phyloP scores from a whole-genome alignment of 92 coral and sea anemone species.

The Diadumene lineata region DNA sequence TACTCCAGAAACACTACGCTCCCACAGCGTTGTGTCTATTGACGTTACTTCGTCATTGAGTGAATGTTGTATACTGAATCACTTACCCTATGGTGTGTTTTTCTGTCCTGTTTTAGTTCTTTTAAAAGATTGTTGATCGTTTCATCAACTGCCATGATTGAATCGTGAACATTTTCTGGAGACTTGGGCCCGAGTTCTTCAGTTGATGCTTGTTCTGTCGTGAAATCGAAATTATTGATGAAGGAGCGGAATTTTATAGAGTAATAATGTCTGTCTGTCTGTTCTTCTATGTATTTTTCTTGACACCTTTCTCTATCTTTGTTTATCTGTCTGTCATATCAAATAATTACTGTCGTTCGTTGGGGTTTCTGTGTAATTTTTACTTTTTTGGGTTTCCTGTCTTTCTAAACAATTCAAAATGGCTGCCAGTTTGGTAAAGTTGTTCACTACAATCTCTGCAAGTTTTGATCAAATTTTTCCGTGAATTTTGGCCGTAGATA shows the following conservation, averaged over 20 bases:
- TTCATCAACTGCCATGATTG: constrained; percentile 88
- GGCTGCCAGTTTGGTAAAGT: too few species aligned
- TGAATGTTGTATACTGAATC: too few species aligned
- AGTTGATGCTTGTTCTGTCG: constrained; percentile 44
- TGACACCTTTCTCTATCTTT: background rate
- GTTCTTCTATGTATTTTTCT: background rate
- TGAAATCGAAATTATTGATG: background rate
- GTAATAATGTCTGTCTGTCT: background rate
- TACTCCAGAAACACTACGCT: too few species aligned
- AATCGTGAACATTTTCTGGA: constrained; percentile 80
- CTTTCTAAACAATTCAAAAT: too few species aligned
- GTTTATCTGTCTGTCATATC: background rate
- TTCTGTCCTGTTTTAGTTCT: constrained; percentile 83
- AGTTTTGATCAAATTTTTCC: too few species aligned
- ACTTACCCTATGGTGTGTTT: constrained; percentile 79
- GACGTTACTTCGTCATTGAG: too few species aligned
- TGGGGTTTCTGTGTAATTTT: background rate
- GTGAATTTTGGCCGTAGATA: too few species aligned
- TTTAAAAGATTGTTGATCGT: constrained; percentile 80
- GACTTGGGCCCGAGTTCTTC: constrained; percentile 31
- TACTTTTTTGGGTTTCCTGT: background rate
- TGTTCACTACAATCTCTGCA: too few species aligned
- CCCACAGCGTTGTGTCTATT: too few species aligned
- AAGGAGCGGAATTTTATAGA: too few species aligned
- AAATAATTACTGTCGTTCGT: background rate